Evolutionary conservation across 1,140 invertebrate species (phyloP), one percentile per base, ranked within the genome.

Genomic region (Lepidurus packardi): DNA sequence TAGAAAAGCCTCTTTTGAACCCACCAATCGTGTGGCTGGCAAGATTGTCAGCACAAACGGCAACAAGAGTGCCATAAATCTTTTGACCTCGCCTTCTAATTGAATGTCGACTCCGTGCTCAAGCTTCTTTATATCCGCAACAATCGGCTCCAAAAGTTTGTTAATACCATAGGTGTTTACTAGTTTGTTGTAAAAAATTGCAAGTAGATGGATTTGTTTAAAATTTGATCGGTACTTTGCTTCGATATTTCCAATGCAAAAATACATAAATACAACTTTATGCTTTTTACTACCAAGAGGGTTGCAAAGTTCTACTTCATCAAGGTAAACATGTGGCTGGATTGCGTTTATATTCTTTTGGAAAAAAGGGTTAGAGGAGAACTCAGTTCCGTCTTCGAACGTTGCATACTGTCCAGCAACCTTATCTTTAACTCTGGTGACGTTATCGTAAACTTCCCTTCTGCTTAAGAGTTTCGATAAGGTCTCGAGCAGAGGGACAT

Each of bases 241-340:
- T 11, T n/a, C 25, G 10, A 76, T 16, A 34, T 78, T 78, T 8
- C 42, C 41, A 8, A 78, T 16, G 8, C 73, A 76, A 78, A 78
- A 34, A 77, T 78, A 78, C n/a, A 78, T 34, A 43, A 77, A 43
- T 9, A 73, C 78, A 8, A 78, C 21, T 43, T 78, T 77, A 24
- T 78, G 78, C 10, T 73, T 78, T 10, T 79, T 78, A 45, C 73
- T 44, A 13, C 78, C 78, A 45, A 79, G 34, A 11, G 75, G 78
- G 75, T 79, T 79, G 44, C 73, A 74, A 65, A 79, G 43, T 25
- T 79, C 75, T 41, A 79, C 74, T 43, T 79, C 75, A 47, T 79
- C 78, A 21, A 76, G 34, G 45, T 78, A 79, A 16, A 79, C 41
- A 8, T 78, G 77, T 9, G 78, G 21, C 47, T 79, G 78, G 25